These are phyloP conservation scores for Aleiodes alternator DNA, from an alignment of 2,888 invertebrate genomes.

Conservation along the genomic window DNA sequence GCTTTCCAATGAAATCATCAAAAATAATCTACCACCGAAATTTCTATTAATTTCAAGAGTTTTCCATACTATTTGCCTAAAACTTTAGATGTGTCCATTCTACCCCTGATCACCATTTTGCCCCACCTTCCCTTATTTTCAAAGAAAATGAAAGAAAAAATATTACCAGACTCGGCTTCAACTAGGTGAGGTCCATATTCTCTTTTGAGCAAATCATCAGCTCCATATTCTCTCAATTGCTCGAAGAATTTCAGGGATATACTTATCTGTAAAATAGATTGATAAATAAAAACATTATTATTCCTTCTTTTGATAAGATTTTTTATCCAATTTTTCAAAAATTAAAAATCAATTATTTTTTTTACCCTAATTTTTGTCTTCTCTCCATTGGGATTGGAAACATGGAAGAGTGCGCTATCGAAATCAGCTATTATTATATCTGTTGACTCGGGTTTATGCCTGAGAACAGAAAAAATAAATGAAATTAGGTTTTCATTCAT, in stretches of 20 bases:
- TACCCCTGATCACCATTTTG: too few species aligned
- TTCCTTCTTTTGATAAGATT: not conserved
- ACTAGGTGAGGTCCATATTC: slow-evolving; percentile 92
- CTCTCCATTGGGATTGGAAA: slow-evolving; percentile 97
- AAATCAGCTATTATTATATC: slow-evolving; percentile 97
- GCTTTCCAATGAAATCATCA: too few species aligned
- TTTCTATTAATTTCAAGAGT: too few species aligned
- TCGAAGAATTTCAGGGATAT: slow-evolving; percentile 99
- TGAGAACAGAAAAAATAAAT: slow-evolving; percentile 69
- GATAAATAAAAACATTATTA: slow-evolving; percentile 2
- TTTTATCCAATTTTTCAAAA: not conserved
- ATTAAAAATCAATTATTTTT: slow-evolving; percentile 48
- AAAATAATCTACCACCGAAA: too few species aligned
- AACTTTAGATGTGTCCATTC: too few species aligned
- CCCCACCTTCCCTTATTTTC: too few species aligned
- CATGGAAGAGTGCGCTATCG: slow-evolving; percentile 98
- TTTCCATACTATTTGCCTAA: too few species aligned
- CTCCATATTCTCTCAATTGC: slow-evolving; percentile 98
- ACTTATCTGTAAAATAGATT: slow-evolving; percentile 87
- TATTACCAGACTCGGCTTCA: slow-evolving; percentile 89
- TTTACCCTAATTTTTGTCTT: slow-evolving; percentile 98
- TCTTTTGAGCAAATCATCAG: slow-evolving; percentile 95
- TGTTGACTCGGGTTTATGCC: slow-evolving; percentile 95
- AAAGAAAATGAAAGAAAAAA: slow-evolving; percentile 13
- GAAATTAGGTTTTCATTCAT: not conserved